Percentiles rank a stretch among this genome's conserved stretches.
phyloP scores from a whole-genome alignment of 2,797 vertebrate genomes.

The Sparidentex hasta region DNA sequence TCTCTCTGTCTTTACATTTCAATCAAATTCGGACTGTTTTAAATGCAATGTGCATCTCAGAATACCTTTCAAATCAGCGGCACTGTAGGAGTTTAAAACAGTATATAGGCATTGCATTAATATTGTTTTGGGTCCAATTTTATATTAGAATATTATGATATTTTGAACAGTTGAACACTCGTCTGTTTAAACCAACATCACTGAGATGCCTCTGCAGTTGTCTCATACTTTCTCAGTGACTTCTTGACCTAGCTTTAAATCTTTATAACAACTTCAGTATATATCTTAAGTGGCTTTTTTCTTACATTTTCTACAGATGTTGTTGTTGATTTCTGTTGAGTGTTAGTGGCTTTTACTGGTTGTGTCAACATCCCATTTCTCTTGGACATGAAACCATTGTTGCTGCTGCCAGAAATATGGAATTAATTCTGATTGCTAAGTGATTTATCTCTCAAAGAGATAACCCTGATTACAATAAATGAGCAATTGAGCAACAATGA shows the following conservation, averaged over 20 bases:
- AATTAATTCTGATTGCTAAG: not conserved
- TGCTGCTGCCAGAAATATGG: conserved; percentile 13
- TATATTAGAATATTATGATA: not conserved
- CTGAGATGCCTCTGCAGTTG: too few species aligned
- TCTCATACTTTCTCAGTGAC: not conserved
- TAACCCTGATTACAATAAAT: not conserved
- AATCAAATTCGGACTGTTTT: conserved; percentile 19
- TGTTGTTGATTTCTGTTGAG: not conserved
- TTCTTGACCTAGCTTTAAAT: not conserved
- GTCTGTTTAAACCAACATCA: too few species aligned
- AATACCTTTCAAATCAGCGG: not conserved
- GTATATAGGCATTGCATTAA: not conserved
- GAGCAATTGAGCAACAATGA: too few species aligned
- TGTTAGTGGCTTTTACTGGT: not conserved
- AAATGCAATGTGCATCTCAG: not conserved
- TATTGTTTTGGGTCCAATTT: not conserved
- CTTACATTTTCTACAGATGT: not conserved
- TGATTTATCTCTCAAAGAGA: conserved; percentile 3
- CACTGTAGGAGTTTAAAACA: not conserved
- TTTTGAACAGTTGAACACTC: too few species aligned
- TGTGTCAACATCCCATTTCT: not conserved
- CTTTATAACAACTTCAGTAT: not conserved
- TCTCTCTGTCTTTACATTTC: conserved; percentile 5
- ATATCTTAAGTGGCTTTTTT: not conserved
- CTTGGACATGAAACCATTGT: not conserved